Conservation (phyloP, 2,113 vertebrate genomes). For the Psophia crepitans region DNA sequence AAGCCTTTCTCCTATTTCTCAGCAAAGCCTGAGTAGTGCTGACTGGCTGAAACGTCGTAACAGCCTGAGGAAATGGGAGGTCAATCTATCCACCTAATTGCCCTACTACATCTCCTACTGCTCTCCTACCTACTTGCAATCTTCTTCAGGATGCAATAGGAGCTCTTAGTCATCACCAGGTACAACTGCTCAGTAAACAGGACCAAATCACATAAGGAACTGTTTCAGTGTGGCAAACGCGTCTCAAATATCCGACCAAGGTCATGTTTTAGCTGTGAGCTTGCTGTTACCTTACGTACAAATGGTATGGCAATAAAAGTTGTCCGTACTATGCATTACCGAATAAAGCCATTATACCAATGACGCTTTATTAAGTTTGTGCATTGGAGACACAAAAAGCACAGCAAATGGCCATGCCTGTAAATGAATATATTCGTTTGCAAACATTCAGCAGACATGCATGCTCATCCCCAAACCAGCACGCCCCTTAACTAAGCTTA, state of each 20-base stretch:
- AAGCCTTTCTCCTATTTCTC: background rate
- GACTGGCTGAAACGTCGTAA: background rate
- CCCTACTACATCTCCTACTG: background rate
- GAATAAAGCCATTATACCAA: background rate
- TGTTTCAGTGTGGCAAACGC: background rate
- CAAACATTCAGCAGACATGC: background rate
- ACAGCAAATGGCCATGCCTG: background rate
- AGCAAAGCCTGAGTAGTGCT: no score
- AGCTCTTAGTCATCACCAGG: background rate
- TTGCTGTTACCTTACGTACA: background rate
- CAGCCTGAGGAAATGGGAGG: background rate
- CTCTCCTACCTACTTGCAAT: background rate
- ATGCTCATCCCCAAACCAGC: background rate
- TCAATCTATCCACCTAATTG: background rate
- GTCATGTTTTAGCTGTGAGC: background rate
- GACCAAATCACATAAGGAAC: background rate
- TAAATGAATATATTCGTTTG: background rate
- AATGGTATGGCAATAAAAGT: rapidly evolving
- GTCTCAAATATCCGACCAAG: background rate
- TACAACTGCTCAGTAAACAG: background rate
- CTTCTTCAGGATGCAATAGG: background rate
- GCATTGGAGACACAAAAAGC: background rate
- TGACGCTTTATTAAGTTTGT: background rate
- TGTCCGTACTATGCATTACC: background rate
- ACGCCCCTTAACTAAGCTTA: background rate